Percentiles rank a stretch among this genome's conserved stretches.
Conservation (phyloP, 2,888 invertebrate genomes). For the Hemaris fuciformis region DNA sequence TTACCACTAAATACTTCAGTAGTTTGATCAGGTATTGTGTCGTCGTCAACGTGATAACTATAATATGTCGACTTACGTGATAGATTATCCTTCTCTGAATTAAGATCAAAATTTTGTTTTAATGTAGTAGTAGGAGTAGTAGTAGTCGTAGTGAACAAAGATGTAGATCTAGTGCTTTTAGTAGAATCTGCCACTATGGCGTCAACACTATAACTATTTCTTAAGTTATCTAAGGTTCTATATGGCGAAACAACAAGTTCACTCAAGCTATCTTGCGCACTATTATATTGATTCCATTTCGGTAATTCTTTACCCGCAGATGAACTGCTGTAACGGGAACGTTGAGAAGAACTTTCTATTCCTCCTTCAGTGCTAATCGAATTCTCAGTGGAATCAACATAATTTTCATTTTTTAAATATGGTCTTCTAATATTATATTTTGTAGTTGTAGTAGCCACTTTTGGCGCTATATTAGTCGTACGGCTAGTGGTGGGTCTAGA, state of each 20-base stretch:
- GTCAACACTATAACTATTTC: slow-evolving; percentile 43
- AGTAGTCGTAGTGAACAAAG: slow-evolving; percentile 33
- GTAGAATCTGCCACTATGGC: slow-evolving; percentile 37
- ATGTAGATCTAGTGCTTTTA: slow-evolving; percentile 43
- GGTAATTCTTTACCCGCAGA: slow-evolving; percentile 25
- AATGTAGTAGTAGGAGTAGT: slow-evolving; percentile 37
- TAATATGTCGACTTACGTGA: slow-evolving; percentile 60
- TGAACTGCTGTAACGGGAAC: neutral
- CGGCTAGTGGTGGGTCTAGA: slow-evolving; percentile 20
- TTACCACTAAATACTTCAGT: slow-evolving; percentile 68
- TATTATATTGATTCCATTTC: slow-evolving; percentile 30
- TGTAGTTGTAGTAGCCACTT: slow-evolving; percentile 37
- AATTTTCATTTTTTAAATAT: slow-evolving; percentile 33
- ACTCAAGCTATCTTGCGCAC: slow-evolving; percentile 45
- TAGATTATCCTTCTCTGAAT: slow-evolving; percentile 36
- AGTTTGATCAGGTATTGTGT: slow-evolving; percentile 60
- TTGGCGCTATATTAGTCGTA: slow-evolving; percentile 30
- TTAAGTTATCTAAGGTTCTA: slow-evolving; percentile 72
- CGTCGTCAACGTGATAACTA: slow-evolving; percentile 64
- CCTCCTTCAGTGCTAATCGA: slow-evolving; percentile 44
- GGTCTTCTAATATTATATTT: slow-evolving; percentile 64
- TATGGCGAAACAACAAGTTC: slow-evolving; percentile 77
- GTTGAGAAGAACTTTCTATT: slow-evolving; percentile 31
- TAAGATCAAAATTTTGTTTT: slow-evolving; percentile 30
- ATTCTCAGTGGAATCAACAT: slow-evolving; percentile 50